Conservation (phyloP, 2,797 vertebrate species). For the Sebastes glaucus region DNA sequence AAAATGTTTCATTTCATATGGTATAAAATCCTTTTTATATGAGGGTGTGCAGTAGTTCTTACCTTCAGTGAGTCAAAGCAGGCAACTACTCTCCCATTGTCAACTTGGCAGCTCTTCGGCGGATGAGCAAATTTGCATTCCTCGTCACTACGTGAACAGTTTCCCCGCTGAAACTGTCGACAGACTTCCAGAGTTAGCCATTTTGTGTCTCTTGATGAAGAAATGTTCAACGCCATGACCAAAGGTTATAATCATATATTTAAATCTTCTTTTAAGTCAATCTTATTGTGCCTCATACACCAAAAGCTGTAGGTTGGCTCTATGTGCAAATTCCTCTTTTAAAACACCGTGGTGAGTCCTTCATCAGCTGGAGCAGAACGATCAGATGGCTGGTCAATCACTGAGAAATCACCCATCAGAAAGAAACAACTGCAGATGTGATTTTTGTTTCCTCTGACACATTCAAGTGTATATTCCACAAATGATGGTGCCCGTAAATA, state of each 20-base stretch:
- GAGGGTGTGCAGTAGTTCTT: slow-evolving; percentile 70
- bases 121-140: slow-evolving; percentile 99
- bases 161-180: slow-evolving; percentile 98
- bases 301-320: slow-evolving; percentile 16
- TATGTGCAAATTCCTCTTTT: slow-evolving; percentile 44
- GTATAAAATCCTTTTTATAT: background rate
- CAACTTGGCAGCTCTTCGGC: slow-evolving; percentile 99
- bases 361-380: slow-evolving; percentile 55
- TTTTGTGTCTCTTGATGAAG: slow-evolving; percentile 96
- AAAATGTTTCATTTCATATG: background rate
- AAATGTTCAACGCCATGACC: slow-evolving; percentile 94
- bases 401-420: slow-evolving; percentile 27
- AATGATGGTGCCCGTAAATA: slow-evolving; percentile 67
- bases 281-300: slow-evolving; percentile 21
- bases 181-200: slow-evolving; percentile 99
- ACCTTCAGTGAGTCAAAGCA: slow-evolving; percentile 99
- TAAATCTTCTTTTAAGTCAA: slow-evolving; percentile 15
- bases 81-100: slow-evolving; percentile 98
- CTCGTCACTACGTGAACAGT: slow-evolving; percentile 97
- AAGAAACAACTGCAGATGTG: slow-evolving; percentile 70
- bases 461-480: slow-evolving; percentile 75
- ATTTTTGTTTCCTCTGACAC: slow-evolving; percentile 67
- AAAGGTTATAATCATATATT: slow-evolving; percentile 48
- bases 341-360: slow-evolving; percentile 49
- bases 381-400: slow-evolving; percentile 54